A percentile compares a stretch with the other conserved stretches of the same genome.
Conservation (phyloP, 2,888 invertebrate genomes). For the Harpagoxenus sublaevis region DNA sequence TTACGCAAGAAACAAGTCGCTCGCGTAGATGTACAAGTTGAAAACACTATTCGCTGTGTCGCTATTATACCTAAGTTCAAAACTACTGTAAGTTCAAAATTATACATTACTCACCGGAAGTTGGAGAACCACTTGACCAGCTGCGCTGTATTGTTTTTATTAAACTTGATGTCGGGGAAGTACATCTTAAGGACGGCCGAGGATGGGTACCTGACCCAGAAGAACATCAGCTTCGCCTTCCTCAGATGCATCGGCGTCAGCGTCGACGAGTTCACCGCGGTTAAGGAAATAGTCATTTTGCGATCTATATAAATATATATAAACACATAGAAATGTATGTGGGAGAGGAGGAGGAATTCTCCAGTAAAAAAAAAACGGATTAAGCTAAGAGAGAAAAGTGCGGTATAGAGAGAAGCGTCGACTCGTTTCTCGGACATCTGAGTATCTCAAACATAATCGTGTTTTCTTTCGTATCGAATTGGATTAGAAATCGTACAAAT, state of each 20-base stretch:
- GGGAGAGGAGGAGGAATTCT: no score
- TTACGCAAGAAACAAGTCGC: not conserved
- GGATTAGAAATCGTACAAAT: conserved; percentile 86
- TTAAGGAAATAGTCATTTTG: conserved; percentile 89
- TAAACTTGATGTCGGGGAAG: conserved; percentile 99
- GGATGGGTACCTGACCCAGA: conserved; percentile 99
- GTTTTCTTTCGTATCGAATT: conserved; percentile 84
- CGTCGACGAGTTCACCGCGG: conserved; percentile 96
- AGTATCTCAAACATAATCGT: conserved; percentile 83
- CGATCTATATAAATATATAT: conserved; percentile 24
- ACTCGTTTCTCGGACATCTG: conserved; percentile 60
- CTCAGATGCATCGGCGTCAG: conserved; percentile 99
- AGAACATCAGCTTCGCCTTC: conserved; percentile 99
- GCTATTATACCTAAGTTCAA: no score
- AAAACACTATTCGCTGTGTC: not conserved
- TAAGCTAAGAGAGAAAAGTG: conserved; percentile 6
- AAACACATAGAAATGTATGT: not conserved
- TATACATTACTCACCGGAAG: conserved; percentile 92
- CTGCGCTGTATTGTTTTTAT: conserved; percentile 99
- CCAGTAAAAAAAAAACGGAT: not conserved
- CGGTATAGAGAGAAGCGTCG: not conserved
- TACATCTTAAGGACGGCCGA: conserved; percentile 99
- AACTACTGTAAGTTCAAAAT: conserved; percentile 54
- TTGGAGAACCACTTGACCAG: conserved; percentile 99
- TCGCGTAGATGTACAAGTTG: not conserved